Evolutionary conservation across 2,113 vertebrate species (phyloP).

Genomic region (Hydrochoerus hydrochaeris): DNA sequence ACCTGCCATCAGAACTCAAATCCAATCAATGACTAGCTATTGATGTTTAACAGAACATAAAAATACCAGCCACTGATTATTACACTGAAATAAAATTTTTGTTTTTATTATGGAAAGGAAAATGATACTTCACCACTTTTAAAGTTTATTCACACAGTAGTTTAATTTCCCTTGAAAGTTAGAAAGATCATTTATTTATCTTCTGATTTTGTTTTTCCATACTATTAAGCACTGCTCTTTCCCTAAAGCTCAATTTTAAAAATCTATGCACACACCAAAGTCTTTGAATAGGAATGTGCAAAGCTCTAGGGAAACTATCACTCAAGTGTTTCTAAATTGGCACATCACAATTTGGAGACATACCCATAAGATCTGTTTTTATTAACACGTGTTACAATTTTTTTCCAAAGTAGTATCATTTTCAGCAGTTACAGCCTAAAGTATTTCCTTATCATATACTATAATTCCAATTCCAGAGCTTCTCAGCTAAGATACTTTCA

Average conservation of each 20-base stretch:
- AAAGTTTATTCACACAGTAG: conserved; percentile 60
- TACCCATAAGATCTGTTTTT: not conserved
- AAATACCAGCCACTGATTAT: not conserved
- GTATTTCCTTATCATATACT: not conserved
- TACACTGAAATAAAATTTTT: not conserved
- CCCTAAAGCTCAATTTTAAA: conserved; percentile 4
- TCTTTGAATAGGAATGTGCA: conserved; percentile 39
- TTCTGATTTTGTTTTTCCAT: conserved; percentile 17
- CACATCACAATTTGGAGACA: conserved; percentile 17
- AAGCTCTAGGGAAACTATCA: conserved; percentile 38
- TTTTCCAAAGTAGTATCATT: conserved; percentile 33
- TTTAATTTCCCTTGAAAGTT: conserved; percentile 61
- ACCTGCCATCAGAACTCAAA: not conserved
- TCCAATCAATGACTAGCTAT: not conserved
- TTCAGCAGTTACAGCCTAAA: conserved; percentile 49
- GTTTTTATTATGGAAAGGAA: conserved; percentile 66
- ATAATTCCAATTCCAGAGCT: conserved; percentile 1
- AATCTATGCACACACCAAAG: conserved; percentile 59
- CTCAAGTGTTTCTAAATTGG: conserved; percentile 39
- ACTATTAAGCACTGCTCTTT: not conserved
- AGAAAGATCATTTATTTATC: conserved; percentile 54
- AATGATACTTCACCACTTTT: conserved; percentile 64
- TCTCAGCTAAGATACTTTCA: conserved; percentile 29
- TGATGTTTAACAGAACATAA: not conserved
- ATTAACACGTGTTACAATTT: conserved; percentile 30